Percentiles rank a stretch among this genome's conserved stretches.
Evolutionary conservation across 2,113 vertebrate species (phyloP).

Genomic region (Microtus montanus): DNA sequence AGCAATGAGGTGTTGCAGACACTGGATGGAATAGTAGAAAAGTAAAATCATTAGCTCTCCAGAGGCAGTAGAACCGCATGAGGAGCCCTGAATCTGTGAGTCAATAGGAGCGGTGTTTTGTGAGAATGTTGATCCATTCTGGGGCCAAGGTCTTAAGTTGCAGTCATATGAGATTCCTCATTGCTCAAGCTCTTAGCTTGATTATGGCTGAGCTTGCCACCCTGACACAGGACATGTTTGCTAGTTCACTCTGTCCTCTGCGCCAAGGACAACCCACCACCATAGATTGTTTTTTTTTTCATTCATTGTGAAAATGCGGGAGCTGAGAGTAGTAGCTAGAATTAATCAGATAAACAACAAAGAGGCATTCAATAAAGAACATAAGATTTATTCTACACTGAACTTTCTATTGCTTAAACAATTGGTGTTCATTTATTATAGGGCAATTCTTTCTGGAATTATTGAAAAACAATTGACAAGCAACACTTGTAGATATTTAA

Average conservation of each 20-base stretch:
- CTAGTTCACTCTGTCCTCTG: not conserved
- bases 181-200: not conserved
- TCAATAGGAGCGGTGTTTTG: not conserved
- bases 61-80: not conserved
- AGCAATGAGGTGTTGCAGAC: slow-evolving; percentile 1
- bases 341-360: not conserved
- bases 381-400: not conserved
- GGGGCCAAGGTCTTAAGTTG: not conserved
- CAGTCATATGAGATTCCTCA: not conserved
- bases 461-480: not conserved
- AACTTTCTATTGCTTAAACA: not conserved
- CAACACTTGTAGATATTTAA: not conserved
- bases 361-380: not conserved
- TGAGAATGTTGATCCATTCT: not conserved
- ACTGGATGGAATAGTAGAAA: not conserved
- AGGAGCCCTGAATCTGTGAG: not conserved
- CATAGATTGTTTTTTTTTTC: not conserved
- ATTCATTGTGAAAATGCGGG: not conserved
- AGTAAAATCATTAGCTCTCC: not conserved
- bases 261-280: not conserved
- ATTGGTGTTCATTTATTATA: not conserved
- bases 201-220: not conserved
- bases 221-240: not conserved
- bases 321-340: not conserved
- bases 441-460: not conserved